Percentiles rank a stretch among this genome's conserved stretches.
These are phyloP conservation scores for Platyura marginata DNA, from an alignment of 1,140 invertebrate species.

Conservation along the genomic window DNA sequence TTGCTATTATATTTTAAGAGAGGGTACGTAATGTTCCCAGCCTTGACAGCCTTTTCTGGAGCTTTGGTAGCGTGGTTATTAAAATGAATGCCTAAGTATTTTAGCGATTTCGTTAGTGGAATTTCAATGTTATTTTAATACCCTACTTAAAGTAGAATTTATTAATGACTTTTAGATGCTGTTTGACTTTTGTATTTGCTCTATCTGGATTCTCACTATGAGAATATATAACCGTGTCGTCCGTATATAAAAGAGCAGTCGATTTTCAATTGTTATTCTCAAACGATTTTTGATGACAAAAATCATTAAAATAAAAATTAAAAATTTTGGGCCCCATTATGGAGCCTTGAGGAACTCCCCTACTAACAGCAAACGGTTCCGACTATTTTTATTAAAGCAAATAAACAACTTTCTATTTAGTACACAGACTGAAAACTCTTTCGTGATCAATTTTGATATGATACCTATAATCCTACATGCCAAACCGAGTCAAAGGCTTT, in stretches of 20 bases:
- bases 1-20: neutral
- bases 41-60: neutral
- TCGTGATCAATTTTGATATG: conserved; percentile 7
- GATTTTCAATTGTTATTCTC: too few relatives aligned
- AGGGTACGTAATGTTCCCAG: neutral
- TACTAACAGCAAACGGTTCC: conserved; percentile 4
- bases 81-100: neutral
- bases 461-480: conserved; percentile 10
- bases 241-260: conserved; percentile 9
- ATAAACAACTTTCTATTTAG: conserved; percentile 7
- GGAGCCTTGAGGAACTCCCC: conserved; percentile 15
- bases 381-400: conserved; percentile 6
- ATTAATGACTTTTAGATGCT: neutral
- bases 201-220: conserved; percentile 2
- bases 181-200: neutral
- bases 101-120: neutral
- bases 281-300: conserved; percentile 5
- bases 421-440: conserved; percentile 3
- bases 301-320: conserved; percentile 10
- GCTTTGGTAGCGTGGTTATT: neutral
- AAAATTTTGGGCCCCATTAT: conserved; percentile 11
- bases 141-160: neutral
- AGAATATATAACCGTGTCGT: conserved; percentile 11
- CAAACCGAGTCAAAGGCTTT: conserved; percentile 17
- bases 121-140: neutral